Conservation (phyloP, 2,888 invertebrate genomes). For the Dasypogon diadema region DNA sequence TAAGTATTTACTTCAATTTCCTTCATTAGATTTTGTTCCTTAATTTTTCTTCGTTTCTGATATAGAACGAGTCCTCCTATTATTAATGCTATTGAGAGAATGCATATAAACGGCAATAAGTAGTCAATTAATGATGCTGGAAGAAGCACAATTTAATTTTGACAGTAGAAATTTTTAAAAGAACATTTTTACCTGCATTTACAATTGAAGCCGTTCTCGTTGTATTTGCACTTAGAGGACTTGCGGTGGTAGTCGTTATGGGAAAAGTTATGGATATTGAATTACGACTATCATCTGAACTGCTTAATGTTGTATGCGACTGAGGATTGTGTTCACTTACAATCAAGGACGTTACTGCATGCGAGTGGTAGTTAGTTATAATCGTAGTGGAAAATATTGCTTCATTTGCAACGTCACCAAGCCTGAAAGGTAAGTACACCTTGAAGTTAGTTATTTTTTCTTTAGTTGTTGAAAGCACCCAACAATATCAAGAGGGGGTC, state of each 20-base stretch:
- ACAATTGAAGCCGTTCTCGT: not conserved
- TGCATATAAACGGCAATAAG: not conserved
- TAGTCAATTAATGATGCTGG: slow-evolving; percentile 12
- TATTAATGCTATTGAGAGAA: not conserved
- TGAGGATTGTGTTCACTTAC: not conserved
- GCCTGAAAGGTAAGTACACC: not conserved
- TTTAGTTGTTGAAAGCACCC: too few species aligned
- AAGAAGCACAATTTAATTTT: not conserved
- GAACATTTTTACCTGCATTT: not conserved
- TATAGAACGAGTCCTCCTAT: slow-evolving; percentile 8
- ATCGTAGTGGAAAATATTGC: not conserved
- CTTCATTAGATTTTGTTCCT: not conserved
- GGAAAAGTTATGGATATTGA: too few species aligned
- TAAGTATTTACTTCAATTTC: slow-evolving; percentile 21
- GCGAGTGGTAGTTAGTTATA: not conserved
- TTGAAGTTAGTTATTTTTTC: too few species aligned
- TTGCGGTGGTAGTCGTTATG: not conserved
- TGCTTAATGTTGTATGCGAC: not conserved
- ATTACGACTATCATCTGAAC: not conserved
- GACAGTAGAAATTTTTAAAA: too few species aligned
- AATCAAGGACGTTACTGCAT: not conserved
- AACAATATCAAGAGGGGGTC: too few species aligned
- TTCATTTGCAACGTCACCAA: not conserved
- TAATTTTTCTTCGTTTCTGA: slow-evolving; percentile 1
- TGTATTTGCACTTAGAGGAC: not conserved